Evolutionary conservation across 2,113 vertebrate species (phyloP).

Genomic region (Ameiurus melas): DNA sequence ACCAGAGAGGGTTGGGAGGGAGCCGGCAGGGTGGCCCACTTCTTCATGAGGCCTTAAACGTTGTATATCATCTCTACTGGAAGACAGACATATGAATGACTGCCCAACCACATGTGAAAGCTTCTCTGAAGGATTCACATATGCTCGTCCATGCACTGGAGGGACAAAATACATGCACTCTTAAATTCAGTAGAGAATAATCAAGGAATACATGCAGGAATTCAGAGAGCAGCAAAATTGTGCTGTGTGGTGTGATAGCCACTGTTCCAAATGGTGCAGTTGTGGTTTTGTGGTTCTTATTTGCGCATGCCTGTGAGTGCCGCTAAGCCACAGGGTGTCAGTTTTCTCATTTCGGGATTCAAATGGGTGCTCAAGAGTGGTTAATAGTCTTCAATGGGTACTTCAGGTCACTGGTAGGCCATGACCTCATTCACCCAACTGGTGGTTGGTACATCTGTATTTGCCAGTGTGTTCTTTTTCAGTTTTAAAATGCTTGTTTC

Average conservation of each 20-base stretch:
- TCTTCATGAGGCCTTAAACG: conserved; percentile 44
- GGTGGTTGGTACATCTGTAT: neutral
- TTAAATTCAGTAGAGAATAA: neutral
- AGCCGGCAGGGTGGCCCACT: conserved; percentile 40
- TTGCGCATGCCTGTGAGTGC: neutral
- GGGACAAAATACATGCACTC: neutral
- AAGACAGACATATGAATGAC: conserved; percentile 46
- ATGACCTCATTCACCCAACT: neutral
- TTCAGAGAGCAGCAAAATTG: conserved; percentile 1
- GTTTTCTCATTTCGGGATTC: conserved; percentile 14
- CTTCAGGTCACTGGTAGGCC: neutral
- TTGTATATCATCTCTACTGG: conserved; percentile 52
- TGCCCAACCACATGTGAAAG: conserved; percentile 40
- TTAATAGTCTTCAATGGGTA: neutral
- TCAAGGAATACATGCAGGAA: neutral
- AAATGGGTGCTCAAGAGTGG: conserved; percentile 8
- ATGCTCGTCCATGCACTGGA: neutral
- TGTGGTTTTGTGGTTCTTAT: conserved; percentile 17
- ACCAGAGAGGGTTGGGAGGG: conserved; percentile 42
- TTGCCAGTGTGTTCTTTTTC: neutral
- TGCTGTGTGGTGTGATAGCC: neutral
- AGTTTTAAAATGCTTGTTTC: neutral
- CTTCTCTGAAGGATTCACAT: neutral
- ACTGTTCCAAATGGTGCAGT: neutral
- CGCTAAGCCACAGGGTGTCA: conserved; percentile 18